Evolutionary conservation across 2,113 vertebrate species (phyloP).

Genomic region (Antechinus flavipes): DNA sequence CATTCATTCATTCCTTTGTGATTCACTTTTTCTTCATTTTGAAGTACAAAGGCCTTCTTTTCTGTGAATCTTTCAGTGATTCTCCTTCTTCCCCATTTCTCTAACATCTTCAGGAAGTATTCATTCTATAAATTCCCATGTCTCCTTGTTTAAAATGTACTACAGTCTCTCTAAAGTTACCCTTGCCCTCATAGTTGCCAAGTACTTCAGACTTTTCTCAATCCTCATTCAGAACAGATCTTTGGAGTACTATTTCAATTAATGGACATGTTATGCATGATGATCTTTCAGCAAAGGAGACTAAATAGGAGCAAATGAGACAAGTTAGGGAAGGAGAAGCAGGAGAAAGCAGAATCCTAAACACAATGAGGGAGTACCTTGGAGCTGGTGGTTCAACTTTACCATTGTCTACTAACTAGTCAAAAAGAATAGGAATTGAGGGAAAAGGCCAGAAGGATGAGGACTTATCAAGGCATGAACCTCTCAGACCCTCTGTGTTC

Average conservation of each 20-base stretch:
- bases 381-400: background rate
- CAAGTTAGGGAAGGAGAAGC: background rate
- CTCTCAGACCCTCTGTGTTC: background rate
- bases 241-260: background rate
- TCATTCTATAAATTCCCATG: background rate
- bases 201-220: background rate
- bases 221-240: background rate
- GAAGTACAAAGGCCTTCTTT: background rate
- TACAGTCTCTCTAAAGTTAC: background rate
- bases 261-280: background rate
- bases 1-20: background rate
- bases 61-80: background rate
- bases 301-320: background rate
- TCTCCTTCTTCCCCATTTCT: background rate
- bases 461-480: background rate
- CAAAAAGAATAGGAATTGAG: background rate
- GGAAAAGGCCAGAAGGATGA: background rate
- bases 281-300: background rate
- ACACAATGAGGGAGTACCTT: background rate
- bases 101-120: accelerated
- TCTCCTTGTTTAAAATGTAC: no score
- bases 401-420: background rate
- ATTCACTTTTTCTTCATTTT: background rate
- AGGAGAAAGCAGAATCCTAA: background rate
- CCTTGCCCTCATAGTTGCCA: background rate